A percentile compares a stretch with the other conserved stretches of the same genome.
Evolutionary conservation across 2,113 vertebrate genomes (phyloP).

Genomic region (Carassius gibelio): DNA sequence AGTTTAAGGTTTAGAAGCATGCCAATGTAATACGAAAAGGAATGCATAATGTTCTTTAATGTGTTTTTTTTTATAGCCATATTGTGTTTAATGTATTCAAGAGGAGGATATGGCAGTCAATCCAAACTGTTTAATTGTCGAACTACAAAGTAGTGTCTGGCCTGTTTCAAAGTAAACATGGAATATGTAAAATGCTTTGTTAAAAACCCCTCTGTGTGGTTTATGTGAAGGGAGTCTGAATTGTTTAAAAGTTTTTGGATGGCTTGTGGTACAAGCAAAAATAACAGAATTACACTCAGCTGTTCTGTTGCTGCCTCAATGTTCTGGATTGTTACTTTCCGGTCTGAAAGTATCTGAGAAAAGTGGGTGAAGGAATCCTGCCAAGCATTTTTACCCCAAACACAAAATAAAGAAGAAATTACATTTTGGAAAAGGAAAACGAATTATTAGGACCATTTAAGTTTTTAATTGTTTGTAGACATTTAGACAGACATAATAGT

Average conservation of each 20-base stretch:
- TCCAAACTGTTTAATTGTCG: constrained; percentile 52
- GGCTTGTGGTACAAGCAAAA: constrained; percentile 27
- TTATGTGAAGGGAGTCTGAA: constrained; percentile 31
- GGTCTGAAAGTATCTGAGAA: neutral
- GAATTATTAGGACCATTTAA: neutral
- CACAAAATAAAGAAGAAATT: neutral
- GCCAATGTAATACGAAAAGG: constrained; percentile 20
- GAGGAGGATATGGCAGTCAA: constrained; percentile 43
- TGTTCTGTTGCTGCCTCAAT: constrained; percentile 12
- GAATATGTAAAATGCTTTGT: constrained; percentile 40
- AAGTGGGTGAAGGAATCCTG: neutral
- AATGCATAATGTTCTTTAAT: constrained; percentile 41
- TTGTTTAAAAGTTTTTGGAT: constrained; percentile 26
- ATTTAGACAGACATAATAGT: neutral
- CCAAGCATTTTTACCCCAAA: neutral
- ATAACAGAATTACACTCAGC: constrained; percentile 27
- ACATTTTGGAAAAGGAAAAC: neutral
- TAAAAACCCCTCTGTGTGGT: constrained; percentile 33
- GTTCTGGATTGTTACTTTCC: constrained; percentile 21
- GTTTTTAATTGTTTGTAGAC: neutral
- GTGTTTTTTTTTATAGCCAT: constrained; percentile 47
- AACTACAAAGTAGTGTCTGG: constrained; percentile 44
- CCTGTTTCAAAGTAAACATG: constrained; percentile 48
- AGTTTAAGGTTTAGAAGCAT: neutral
- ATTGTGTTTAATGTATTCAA: constrained; percentile 37